These are phyloP conservation scores for Scaptomyza flava DNA, from an alignment of 2,888 invertebrate genomes.

Conservation along the genomic window DNA sequence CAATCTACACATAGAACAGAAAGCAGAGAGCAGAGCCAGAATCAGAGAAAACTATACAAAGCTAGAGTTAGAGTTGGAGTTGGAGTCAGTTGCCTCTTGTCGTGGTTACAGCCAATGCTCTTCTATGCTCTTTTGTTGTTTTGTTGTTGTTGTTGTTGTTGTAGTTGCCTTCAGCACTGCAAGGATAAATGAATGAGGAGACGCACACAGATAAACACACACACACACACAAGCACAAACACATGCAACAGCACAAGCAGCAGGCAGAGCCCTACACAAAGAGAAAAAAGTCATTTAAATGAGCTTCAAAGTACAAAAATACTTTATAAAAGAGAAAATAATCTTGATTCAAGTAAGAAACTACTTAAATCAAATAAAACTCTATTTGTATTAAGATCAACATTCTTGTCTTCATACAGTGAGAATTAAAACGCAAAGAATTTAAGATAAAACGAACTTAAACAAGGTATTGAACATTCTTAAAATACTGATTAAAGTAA, in stretches of 20 bases:
- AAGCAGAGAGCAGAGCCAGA: constrained; percentile 32
- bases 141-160: constrained; percentile 60
- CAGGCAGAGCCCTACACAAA: constrained; percentile 43
- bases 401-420: too few relatives aligned
- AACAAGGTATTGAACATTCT: too few relatives aligned
- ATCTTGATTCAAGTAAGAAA: too few relatives aligned
- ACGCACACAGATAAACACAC: constrained; percentile 51
- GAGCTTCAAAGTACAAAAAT: too few relatives aligned
- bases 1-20: constrained; percentile 46
- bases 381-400: too few relatives aligned
- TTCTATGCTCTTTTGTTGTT: constrained; percentile 74
- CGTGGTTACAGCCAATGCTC: constrained; percentile 71
- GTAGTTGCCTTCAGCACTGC: constrained; percentile 67
- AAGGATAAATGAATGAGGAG: constrained; percentile 80
- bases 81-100: constrained; percentile 56
- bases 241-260: constrained; percentile 32
- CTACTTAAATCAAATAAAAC: too few relatives aligned
- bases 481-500: too few relatives aligned
- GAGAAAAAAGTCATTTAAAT: background rate
- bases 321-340: too few relatives aligned
- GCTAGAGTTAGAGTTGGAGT: background rate
- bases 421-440: too few relatives aligned
- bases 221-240: constrained; percentile 23
- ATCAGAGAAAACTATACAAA: constrained; percentile 1
- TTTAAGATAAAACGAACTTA: too few relatives aligned